phyloP scores from a whole-genome alignment of 2,888 invertebrate genomes.

The Phymatocera aterrima region DNA sequence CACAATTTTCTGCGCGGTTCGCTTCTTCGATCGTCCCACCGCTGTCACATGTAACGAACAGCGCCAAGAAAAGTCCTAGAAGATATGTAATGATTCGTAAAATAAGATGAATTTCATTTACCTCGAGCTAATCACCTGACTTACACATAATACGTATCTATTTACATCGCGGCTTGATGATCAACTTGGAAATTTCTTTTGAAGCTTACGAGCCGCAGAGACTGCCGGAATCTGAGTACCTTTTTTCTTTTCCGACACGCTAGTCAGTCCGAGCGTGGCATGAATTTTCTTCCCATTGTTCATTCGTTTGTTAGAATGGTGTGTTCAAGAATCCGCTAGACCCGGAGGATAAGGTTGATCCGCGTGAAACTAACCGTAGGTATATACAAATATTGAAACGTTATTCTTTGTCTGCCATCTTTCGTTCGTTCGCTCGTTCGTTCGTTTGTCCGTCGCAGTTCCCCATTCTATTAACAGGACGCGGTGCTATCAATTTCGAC shows the following conservation, averaged over 20 bases:
- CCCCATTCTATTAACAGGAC: constrained; percentile 46
- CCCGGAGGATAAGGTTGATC: background rate
- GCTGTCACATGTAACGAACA: background rate
- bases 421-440: constrained; percentile 12
- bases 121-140: background rate
- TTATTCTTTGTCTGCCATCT: constrained; percentile 26
- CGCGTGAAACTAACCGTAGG: background rate
- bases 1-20: constrained; percentile 28
- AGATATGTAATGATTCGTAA: background rate
- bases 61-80: background rate
- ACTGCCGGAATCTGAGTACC: background rate
- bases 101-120: background rate
- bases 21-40: background rate
- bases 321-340: background rate
- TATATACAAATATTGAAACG: constrained; percentile 32
- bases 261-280: too few relatives aligned
- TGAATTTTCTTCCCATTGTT: background rate
- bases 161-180: background rate
- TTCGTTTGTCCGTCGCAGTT: constrained; percentile 41
- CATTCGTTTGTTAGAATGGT: background rate
- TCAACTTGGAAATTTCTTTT: background rate
- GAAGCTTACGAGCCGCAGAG: background rate
- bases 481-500: constrained; percentile 44
- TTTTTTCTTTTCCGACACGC: background rate
- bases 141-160: background rate